Base-by-base conservation (phyloP, 2,113 vertebrate species). In the Tragelaphus scriptus region DNA sequence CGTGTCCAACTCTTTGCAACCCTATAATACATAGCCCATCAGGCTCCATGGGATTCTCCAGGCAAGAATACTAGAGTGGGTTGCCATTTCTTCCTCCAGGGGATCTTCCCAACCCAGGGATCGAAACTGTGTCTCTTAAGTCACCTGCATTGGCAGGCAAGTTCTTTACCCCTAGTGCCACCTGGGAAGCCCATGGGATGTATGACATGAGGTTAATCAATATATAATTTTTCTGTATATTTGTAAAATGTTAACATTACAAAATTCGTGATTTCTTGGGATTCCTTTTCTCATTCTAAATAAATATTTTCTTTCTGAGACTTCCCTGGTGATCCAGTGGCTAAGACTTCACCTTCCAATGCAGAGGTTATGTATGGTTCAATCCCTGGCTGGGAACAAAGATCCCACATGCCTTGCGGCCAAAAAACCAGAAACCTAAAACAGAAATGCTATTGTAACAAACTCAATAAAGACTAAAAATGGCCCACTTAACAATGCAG, bases 241-340 rank as follows among this genome's bases (percentile, higher is more conserved):
- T 94, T 80, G 51, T 85, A n/a, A 40, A 90, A 84, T 92, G 55
- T 75, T 75, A 87, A 51, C 36, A 32, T 82, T 40, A 88, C 51
- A 71, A 77, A 65, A 84, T 94, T 56, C 88, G 58, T n/a, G 47
- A 85, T 87, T 77, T 79, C 7, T 26, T 14, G 32, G 36, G 1
- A 28, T 84, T 65, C 58, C 6, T 93, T 88, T 91, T 58, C 49
- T 79, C 49, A 44, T 28, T 36, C 75, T 80, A 91, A 88, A 56
- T 68, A 94, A 79, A 49, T 36, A 59, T 79, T 92, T 91, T 79
- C 40, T 68, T 96, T 68, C 68, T 71, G 68, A 71, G 68, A 40
- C n/a, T 40, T 71, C 19, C n/a, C 19, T 71, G 68, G n/a, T 71
- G n/a, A 71, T 71, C 19, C 68, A 71, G 68, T 71, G 68, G 68